These are phyloP conservation scores for Daphoenositta chrysoptera DNA, from an alignment of 2,113 vertebrate genomes.

Conservation along the genomic window DNA sequence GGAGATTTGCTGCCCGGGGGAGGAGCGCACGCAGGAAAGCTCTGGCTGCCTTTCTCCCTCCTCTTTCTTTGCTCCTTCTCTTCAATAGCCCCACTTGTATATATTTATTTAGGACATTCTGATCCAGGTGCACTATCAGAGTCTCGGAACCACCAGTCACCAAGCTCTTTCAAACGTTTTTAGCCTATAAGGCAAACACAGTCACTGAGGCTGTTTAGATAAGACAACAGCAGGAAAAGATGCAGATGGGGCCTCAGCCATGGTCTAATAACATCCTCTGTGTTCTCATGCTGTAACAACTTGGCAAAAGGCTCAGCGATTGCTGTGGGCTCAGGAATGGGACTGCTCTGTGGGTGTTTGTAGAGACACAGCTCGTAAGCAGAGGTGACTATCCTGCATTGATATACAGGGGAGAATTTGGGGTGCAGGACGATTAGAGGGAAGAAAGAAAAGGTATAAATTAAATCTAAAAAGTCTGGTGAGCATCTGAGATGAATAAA, in stretches of 20 bases:
- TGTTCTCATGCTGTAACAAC: not conserved
- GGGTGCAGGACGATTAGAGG: not conserved
- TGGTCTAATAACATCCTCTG: not conserved
- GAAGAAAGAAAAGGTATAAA: not conserved
- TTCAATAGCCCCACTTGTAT: not conserved
- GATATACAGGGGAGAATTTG: not conserved
- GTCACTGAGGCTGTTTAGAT: not conserved
- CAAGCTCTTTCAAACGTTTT: not conserved
- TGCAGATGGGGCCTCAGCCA: not conserved
- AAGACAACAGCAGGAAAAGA: conserved; percentile 12
- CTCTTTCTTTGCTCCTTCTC: not conserved
- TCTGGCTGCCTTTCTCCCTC: not conserved
- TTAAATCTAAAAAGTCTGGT: not conserved
- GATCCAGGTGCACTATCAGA: not conserved
- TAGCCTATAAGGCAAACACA: conserved; percentile 15
- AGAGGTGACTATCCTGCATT: not conserved
- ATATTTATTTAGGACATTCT: not conserved
- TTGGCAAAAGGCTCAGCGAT: not conserved
- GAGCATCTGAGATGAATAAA: not conserved
- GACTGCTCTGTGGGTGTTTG: not conserved
- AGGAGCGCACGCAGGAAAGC: not conserved
- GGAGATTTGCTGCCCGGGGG: not conserved
- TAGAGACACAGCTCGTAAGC: not conserved
- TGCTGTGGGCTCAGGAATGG: not conserved
- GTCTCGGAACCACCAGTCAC: not conserved